Percentiles rank a stretch among this genome's conserved stretches.
phyloP scores from a whole-genome alignment of 2,888 invertebrate species.

The Antheraea assamensis region DNA sequence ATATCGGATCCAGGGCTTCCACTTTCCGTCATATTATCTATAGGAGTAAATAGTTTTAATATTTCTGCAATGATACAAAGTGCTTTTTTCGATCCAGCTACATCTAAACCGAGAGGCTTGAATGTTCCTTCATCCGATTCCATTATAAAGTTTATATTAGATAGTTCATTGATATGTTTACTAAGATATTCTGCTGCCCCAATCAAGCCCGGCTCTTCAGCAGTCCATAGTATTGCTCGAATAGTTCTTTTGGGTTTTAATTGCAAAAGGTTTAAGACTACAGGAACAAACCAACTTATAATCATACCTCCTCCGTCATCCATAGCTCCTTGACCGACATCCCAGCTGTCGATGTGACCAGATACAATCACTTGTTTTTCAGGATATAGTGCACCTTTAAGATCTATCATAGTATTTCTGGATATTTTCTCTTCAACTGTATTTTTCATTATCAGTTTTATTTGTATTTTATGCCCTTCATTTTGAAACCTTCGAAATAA shows the following conservation, averaged over 20 bases:
- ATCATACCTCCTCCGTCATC: constrained; percentile 93
- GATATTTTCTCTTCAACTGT: constrained; percentile 81
- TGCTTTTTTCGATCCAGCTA: constrained; percentile 84
- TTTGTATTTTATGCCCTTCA: constrained; percentile 64
- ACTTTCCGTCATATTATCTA: constrained; percentile 80
- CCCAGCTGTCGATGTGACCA: constrained; percentile 94
- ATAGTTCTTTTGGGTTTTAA: constrained; percentile 87
- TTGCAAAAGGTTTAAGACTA: constrained; percentile 84
- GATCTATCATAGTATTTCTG: constrained; percentile 87
- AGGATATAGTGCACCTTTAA: constrained; percentile 74
- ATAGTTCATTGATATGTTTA: constrained; percentile 78
- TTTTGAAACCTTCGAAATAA: constrained; percentile 84
- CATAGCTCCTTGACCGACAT: constrained; percentile 95
- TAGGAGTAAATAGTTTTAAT: constrained; percentile 82
- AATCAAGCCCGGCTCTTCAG: constrained; percentile 88
- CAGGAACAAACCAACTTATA: constrained; percentile 89
- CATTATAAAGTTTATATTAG: constrained; percentile 89
- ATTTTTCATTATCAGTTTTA: constrained; percentile 84
- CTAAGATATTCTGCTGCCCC: constrained; percentile 86
- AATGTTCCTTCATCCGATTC: constrained; percentile 94
- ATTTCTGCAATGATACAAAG: constrained; percentile 86
- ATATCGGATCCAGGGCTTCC: constrained; percentile 87
- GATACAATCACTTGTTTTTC: constrained; percentile 87
- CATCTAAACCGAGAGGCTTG: constrained; percentile 86
- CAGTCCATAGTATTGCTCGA: constrained; percentile 90